Evolutionary conservation across 1,140 invertebrate species (phyloP).

Genomic region (Euwallacea fornicatus): DNA sequence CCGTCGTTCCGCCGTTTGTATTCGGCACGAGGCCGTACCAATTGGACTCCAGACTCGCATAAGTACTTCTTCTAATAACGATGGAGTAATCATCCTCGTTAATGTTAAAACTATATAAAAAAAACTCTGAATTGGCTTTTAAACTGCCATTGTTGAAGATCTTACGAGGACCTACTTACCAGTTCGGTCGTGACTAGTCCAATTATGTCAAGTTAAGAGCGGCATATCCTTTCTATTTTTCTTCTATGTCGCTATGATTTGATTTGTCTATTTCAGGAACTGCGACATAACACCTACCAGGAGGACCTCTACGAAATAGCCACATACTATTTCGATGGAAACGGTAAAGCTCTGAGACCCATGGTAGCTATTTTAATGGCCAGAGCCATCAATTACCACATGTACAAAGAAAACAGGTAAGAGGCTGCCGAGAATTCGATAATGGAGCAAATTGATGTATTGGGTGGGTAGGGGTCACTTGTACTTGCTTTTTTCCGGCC

Average conservation of each 20-base stretch:
- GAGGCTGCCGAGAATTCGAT: background rate
- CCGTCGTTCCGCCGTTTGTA: no score
- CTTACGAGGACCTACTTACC: constrained; percentile 5
- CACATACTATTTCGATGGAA: constrained; percentile 95
- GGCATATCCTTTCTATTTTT: no score
- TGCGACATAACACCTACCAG: constrained; percentile 75
- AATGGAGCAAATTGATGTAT: background rate
- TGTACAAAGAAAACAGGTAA: constrained; percentile 79
- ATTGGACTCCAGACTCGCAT: no score
- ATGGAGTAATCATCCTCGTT: no score
- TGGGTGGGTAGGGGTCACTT: no score
- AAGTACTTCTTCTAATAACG: no score
- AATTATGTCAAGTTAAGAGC: constrained; percentile 2
- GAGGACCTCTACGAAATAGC: constrained; percentile 83
- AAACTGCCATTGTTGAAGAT: constrained; percentile 8
- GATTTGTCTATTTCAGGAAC: constrained; percentile 62
- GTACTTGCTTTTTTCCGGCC: no score
- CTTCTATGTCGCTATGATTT: background rate
- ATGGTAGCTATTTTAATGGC: constrained; percentile 91
- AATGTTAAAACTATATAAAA: no score
- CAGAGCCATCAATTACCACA: constrained; percentile 86
- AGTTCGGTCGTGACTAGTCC: background rate
- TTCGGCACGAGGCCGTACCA: no score
- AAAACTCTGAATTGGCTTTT: background rate
- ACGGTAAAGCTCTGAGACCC: constrained; percentile 92